These are phyloP conservation scores for Torymus texanus DNA, from an alignment of 2,888 invertebrate genomes.

Conservation along the genomic window DNA sequence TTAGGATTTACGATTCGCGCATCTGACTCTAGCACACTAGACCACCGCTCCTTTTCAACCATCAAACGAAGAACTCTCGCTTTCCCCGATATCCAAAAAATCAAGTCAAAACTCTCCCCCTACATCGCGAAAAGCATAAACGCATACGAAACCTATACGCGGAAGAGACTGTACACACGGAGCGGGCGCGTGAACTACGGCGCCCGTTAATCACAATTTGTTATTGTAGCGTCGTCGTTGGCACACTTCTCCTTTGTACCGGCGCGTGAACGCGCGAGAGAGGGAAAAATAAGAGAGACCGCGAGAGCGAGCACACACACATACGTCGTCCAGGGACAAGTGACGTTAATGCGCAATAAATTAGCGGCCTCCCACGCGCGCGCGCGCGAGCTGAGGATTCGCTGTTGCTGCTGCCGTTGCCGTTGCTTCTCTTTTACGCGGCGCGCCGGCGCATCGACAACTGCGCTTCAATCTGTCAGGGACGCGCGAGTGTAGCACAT, in stretches of 20 bases:
- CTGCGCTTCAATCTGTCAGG: conserved; percentile 19
- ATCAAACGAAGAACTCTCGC: no score
- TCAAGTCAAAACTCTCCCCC: no score
- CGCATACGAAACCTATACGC: no score
- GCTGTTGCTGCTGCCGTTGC: no score
- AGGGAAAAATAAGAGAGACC: conserved; percentile 9
- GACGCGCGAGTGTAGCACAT: neutral
- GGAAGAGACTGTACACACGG: no score
- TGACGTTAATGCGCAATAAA: conserved; percentile 74
- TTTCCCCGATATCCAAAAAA: no score
- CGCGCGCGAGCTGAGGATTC: conserved; percentile 13
- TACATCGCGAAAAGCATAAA: no score
- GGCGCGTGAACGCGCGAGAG: neutral
- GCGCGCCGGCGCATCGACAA: conserved; percentile 10
- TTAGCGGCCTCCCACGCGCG: conserved; percentile 70
- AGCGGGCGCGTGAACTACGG: neutral
- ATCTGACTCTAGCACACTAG: no score
- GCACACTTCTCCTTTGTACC: neutral
- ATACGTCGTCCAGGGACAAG: conserved; percentile 57
- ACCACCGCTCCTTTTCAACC: no score
- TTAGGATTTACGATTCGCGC: no score
- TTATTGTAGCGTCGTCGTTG: neutral
- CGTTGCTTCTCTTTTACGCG: neutral
- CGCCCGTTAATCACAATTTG: neutral
- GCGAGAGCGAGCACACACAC: neutral